A percentile compares a stretch with the other conserved stretches of the same genome.
These are phyloP conservation scores for Resseliella maxima DNA, from an alignment of 2,888 invertebrate genomes.

Conservation along the genomic window DNA sequence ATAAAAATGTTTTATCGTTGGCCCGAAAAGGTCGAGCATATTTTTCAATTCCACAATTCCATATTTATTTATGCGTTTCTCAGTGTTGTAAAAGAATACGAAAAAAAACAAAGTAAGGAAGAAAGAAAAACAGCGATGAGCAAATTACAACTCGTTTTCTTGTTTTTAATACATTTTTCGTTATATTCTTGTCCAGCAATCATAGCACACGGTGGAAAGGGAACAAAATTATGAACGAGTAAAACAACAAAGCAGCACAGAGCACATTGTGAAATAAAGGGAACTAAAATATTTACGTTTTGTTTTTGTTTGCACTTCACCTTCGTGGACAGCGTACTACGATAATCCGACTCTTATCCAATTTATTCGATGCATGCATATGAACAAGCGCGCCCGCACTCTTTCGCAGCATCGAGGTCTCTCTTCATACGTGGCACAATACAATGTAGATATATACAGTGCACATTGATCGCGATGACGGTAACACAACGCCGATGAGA, in stretches of 20 bases:
- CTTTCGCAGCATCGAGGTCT: not conserved
- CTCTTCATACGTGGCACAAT: not conserved
- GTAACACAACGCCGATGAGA: constrained; percentile 47
- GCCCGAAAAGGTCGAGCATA: constrained; percentile 53
- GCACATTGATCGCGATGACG: not conserved
- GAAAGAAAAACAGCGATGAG: not conserved
- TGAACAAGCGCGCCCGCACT: not conserved
- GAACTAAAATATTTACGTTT: constrained; percentile 47
- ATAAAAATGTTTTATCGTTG: constrained; percentile 51
- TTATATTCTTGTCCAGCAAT: not conserved
- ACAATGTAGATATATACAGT: not conserved
- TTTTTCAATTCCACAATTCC: constrained; percentile 48
- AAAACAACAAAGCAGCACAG: not conserved
- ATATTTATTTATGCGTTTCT: constrained; percentile 45
- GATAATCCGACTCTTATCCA: constrained; percentile 53
- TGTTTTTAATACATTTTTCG: constrained; percentile 27
- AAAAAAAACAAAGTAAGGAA: not conserved
- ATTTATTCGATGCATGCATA: constrained; percentile 51
- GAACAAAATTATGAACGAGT: not conserved
- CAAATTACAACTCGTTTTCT: constrained; percentile 51
- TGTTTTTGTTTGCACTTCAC: constrained; percentile 53
- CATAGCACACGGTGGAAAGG: not conserved
- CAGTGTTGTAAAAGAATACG: not conserved
- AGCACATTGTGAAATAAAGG: not conserved
- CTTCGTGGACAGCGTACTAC: constrained; percentile 41